Evolutionary conservation across 2,888 invertebrate genomes (phyloP).

Genomic region (Lycia hirtaria): DNA sequence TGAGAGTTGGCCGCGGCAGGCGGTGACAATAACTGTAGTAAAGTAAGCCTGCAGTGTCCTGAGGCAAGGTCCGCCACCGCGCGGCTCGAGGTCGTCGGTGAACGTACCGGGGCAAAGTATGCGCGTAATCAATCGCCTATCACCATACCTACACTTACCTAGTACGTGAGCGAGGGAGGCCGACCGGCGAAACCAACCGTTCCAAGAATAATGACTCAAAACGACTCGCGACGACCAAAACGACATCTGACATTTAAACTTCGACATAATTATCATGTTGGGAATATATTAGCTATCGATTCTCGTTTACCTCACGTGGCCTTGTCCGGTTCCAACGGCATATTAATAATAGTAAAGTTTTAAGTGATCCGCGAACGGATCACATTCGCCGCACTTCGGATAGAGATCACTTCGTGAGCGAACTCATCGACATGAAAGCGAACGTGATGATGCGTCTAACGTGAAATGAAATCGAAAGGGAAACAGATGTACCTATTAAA

Average conservation of each 20-base stretch:
- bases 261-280: constrained; percentile 13
- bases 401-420: constrained; percentile 27
- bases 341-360: constrained; percentile 13
- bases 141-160: constrained; percentile 37
- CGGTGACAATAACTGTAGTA: constrained; percentile 48
- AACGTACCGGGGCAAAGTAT: constrained; percentile 70
- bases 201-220: constrained; percentile 30
- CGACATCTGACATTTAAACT: constrained; percentile 35
- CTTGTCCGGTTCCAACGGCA: constrained; percentile 23
- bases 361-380: constrained; percentile 2
- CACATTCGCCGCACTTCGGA: not conserved
- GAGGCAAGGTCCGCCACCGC: constrained; percentile 69
- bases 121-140: constrained; percentile 59
- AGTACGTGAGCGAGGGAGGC: constrained; percentile 34
- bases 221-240: constrained; percentile 13
- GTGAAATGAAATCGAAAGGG: constrained; percentile 42
- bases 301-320: constrained; percentile 25
- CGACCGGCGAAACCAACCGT: constrained; percentile 22
- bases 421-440: constrained; percentile 32
- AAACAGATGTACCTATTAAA: constrained; percentile 24
- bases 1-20: constrained; percentile 35
- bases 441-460: constrained; percentile 34
- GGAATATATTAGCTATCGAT: constrained; percentile 19
- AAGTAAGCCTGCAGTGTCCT: constrained; percentile 52
- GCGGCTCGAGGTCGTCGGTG: constrained; percentile 73